Evolutionary conservation across 2,797 vertebrate species (phyloP).

Genomic region (Mormyrus hasselquistii): DNA sequence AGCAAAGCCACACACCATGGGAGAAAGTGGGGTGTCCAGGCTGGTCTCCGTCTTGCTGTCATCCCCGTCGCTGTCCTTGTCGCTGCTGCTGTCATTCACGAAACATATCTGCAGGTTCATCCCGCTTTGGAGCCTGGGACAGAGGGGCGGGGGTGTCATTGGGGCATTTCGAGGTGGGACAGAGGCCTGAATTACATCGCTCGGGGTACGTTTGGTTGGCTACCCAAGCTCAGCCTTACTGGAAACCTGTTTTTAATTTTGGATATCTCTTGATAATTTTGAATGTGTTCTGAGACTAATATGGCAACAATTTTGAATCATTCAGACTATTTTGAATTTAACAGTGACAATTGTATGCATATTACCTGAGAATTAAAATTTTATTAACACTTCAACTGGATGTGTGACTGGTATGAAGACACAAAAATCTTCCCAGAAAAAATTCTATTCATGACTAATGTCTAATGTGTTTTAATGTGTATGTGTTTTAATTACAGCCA

Average conservation of each 20-base stretch:
- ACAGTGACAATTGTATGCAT: neutral
- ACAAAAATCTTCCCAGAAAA: neutral
- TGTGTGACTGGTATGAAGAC: neutral
- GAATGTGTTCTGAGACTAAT: neutral
- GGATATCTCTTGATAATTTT: neutral
- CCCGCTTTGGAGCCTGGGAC: constrained; percentile 85
- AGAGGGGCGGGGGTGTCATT: neutral
- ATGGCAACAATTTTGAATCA: neutral
- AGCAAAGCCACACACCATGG: constrained; percentile 53
- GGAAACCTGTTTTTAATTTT: neutral
- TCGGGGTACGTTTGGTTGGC: neutral
- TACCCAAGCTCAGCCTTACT: neutral
- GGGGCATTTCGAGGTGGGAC: neutral
- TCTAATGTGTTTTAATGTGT: neutral
- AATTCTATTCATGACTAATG: neutral
- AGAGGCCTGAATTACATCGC: neutral
- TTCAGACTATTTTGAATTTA: neutral
- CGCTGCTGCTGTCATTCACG: constrained; percentile 93
- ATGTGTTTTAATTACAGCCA: neutral
- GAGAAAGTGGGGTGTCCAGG: constrained; percentile 88
- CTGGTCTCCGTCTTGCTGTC: constrained; percentile 98
- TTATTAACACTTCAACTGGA: neutral
- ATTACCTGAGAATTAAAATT: neutral
- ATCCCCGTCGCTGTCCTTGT: constrained; percentile 95
- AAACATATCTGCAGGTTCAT: constrained; percentile 99